Conservation (phyloP, 2,113 vertebrate species). For the Prinia subflava region DNA sequence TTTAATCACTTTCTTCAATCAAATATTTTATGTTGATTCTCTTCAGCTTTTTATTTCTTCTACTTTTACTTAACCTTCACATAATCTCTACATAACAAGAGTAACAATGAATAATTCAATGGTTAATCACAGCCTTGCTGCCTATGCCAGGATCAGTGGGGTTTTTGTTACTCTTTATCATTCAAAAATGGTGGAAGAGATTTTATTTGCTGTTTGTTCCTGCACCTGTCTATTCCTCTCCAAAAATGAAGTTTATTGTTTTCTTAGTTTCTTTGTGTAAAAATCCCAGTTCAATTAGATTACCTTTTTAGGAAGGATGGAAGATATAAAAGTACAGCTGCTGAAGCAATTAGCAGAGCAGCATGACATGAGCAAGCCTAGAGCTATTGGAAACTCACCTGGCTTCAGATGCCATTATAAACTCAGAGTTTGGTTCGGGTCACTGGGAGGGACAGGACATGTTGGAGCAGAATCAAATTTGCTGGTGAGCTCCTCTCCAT, state of each 20-base stretch:
- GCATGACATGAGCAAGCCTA: background rate
- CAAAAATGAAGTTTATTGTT: background rate
- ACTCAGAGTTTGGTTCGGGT: background rate
- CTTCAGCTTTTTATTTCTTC: background rate
- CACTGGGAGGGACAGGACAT: background rate
- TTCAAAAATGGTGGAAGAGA: background rate
- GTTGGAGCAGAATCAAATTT: background rate
- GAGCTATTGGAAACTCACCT: slow-evolving; percentile 42
- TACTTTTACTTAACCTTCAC: background rate
- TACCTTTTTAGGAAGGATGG: background rate
- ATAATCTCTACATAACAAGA: background rate
- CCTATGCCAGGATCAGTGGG: background rate
- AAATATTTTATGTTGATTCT: background rate
- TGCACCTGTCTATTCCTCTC: background rate
- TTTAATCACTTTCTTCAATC: background rate
- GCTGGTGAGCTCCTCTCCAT: background rate
- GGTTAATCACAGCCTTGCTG: background rate
- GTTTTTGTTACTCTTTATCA: background rate
- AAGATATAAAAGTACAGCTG: slow-evolving; percentile 27
- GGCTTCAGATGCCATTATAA: background rate
- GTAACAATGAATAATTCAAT: background rate
- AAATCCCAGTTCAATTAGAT: background rate
- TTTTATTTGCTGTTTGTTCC: background rate
- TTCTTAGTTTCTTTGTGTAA: background rate
- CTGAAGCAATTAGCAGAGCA: slow-evolving; percentile 36